Percentiles rank a stretch among this genome's conserved stretches.
Evolutionary conservation across 2,797 vertebrate species (phyloP).

Genomic region (Tenualosa ilisha): DNA sequence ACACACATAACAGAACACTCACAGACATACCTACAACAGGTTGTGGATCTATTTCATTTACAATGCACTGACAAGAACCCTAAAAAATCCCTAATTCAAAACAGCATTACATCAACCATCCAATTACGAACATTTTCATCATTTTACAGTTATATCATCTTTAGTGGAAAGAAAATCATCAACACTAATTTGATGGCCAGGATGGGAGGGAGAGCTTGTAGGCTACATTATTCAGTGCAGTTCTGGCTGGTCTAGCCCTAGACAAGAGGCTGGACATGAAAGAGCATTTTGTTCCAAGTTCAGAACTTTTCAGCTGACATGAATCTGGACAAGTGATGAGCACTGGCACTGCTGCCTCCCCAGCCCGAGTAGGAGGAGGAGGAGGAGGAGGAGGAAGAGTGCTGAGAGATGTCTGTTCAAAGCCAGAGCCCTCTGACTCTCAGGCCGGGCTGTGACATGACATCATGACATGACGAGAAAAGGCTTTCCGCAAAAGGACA

Average conservation of each 20-base stretch:
- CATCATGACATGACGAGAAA: neutral
- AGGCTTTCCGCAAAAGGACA: neutral
- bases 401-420: neutral
- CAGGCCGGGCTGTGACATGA: neutral
- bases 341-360: neutral
- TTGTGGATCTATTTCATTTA: neutral
- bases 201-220: neutral
- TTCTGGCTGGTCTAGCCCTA: neutral
- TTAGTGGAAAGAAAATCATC: neutral
- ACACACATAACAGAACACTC: neutral
- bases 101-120: neutral
- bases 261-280: neutral
- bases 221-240: neutral
- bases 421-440: neutral
- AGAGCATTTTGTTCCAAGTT: neutral
- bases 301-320: neutral
- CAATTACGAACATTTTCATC: neutral
- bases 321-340: slow-evolving; percentile 15
- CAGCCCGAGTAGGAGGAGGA: neutral
- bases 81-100: neutral
- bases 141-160: neutral
- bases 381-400: neutral
- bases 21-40: too few species aligned
- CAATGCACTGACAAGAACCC: neutral
- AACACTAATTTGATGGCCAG: neutral